Evolutionary conservation across 2,797 vertebrate genomes (phyloP), one percentile per base, ranked within the genome.

Genomic region (Poeciliopsis gracilis): DNA sequence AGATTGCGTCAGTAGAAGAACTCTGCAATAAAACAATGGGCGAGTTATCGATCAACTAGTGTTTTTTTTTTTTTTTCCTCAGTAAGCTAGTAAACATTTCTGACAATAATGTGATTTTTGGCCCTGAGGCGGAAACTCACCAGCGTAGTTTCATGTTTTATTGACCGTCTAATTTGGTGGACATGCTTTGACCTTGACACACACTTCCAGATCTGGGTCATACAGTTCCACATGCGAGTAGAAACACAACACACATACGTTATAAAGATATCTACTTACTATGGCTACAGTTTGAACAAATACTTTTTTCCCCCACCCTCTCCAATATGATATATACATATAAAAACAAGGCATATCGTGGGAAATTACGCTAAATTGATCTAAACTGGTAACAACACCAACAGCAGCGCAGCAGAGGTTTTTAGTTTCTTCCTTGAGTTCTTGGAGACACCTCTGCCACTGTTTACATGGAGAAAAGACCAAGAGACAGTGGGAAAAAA

Each of bases 101-200:
- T 5, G 46, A 78, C 83, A 43, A 63, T 63, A 49, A 87, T 84
- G 80, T 28, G 83, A 86, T 86, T 86, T 87, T 55, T 18, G 36
- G 74, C 83, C 91, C 84, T 7, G n/a, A 12, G 90, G 90, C 85
- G 53, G 30, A 72, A 72, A 78, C 75, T 72, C 78, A 79, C 66
- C 41, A 61, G 36, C 2, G 3, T 47, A 53, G 59, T 51, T 83
- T 82, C 80, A 81, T 78, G 25, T 71, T 5, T 76, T 90, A 93
- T 92, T 78, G 92, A 93, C 66, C 1, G 45, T 61, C 75, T 77
- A 59, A 82, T 78, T 43, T 51, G 18, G 15, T 77, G 75, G 80
- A 88, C 57, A 15, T 3, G 81, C n/a, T 81, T 75, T 90, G 92
- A 88, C 92, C 90, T 93, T 93, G 84, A 88, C 71, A 78, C 38